These are phyloP conservation scores for Anniella stebbinsi DNA, from an alignment of 2,797 vertebrate genomes.

Conservation along the genomic window DNA sequence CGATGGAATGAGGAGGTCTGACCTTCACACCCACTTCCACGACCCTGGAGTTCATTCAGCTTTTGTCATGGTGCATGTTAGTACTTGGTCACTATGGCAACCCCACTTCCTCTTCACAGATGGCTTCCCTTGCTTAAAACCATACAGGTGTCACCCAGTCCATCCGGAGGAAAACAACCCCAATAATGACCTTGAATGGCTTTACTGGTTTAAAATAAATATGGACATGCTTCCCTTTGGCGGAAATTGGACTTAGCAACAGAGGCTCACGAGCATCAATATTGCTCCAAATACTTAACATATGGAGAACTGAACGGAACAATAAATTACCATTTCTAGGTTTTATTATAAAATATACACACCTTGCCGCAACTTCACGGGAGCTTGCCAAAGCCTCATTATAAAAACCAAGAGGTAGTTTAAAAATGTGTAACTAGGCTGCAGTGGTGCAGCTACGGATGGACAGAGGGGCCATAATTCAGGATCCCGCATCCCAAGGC, in stretches of 20 bases:
- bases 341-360: background rate
- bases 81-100: conserved; percentile 21
- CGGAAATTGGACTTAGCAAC: conserved; percentile 69
- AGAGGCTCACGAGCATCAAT: conserved; percentile 50
- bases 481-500: too few species aligned
- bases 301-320: conserved; percentile 54
- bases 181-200: conserved; percentile 47
- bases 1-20: conserved; percentile 52
- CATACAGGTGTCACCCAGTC: conserved; percentile 58
- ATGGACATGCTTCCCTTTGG: conserved; percentile 67
- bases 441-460: too few species aligned
- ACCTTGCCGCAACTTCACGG: conserved; percentile 21
- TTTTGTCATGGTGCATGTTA: conserved; percentile 52
- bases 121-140: conserved; percentile 55
- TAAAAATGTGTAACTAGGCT: background rate
- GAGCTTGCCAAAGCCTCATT: background rate
- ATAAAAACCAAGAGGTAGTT: background rate
- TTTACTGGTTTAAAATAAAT: conserved; percentile 60
- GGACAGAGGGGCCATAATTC: too few species aligned
- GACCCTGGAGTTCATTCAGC: conserved; percentile 26
- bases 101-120: conserved; percentile 53
- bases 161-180: conserved; percentile 29
- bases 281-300: conserved; percentile 64
- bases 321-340: conserved; percentile 43
- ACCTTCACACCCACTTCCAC: conserved; percentile 35